Evolutionary conservation across 2,888 invertebrate species (phyloP), one percentile per base, ranked within the genome.

Genomic region (Pardosa pseudoannulata): DNA sequence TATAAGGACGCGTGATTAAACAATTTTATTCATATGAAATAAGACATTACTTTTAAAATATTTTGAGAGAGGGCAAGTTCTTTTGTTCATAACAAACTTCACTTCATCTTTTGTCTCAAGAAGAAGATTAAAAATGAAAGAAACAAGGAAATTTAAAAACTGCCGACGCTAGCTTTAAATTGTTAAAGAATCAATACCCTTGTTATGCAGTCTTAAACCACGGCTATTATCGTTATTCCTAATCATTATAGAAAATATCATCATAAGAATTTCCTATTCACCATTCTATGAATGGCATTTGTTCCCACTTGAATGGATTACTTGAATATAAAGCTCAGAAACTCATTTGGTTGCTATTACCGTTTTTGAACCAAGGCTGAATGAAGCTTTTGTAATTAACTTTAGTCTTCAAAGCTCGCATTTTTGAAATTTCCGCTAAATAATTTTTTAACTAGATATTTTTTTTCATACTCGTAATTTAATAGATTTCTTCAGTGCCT

Each of bases 301-400:
- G 16, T 65, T 31, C 2, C 1, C 6, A 31, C 23, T 1, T 31
- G 16, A 65, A 65, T 16, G n/a, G 65, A 1, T 65, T n/a, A 11
- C 3, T 29, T 1, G 65, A 31, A 29, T 1, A 31, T 65, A 31
- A 31, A 65, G 65, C 31, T 65, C 11, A 3, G 7, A 23, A 56
- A 56, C 46, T 28, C 62, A 62, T 65, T 29, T 29, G 31, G 65
- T 5, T 31, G 29, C 6, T 31, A 65, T 65, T 29, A 29, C 27
- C n/a, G n/a, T 31, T 65, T 28, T 31, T 31, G n/a, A 65, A n/a
- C 3, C 3, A 29, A 65, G 2, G 13, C n/a, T 1, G 16, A 65
- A 31, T 29, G 13, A 65, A 31, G 31, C 29, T 65, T 31, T 29
- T n/a, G 31, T 65, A 65, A 65, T 65, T 65, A 65, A 65, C 65